A percentile compares a stretch with the other conserved stretches of the same genome.
Evolutionary conservation across 2,888 invertebrate genomes (phyloP).

Genomic region (Xanthia togata): DNA sequence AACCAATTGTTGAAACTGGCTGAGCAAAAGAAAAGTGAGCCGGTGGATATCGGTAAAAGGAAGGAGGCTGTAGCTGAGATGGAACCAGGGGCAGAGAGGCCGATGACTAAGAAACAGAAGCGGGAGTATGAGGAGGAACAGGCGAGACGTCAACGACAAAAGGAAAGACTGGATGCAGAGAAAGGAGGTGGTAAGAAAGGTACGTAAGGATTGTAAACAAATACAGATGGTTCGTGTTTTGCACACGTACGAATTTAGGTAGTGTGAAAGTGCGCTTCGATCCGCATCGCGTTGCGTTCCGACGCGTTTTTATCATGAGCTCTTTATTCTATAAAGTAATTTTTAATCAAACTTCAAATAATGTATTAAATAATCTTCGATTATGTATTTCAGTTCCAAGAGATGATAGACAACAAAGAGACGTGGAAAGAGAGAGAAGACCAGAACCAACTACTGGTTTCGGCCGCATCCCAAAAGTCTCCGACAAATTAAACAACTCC

Average conservation of each 20-base stretch:
- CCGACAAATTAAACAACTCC: conserved; percentile 75
- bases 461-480: conserved; percentile 90
- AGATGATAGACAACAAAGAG: conserved; percentile 72
- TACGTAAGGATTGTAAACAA: conserved; percentile 55
- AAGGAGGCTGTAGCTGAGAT: conserved; percentile 83
- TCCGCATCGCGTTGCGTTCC: background rate
- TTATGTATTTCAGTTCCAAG: conserved; percentile 74
- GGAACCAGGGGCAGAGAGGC: conserved; percentile 91
- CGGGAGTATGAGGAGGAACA: conserved; percentile 93
- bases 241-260: too few species aligned
- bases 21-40: conserved; percentile 95
- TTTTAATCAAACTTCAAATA: background rate
- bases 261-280: background rate
- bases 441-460: conserved; percentile 76
- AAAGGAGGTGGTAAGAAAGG: conserved; percentile 76
- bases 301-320: background rate
- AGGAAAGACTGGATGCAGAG: conserved; percentile 83
- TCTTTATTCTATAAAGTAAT: background rate
- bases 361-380: conserved; percentile 20
- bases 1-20: conserved; percentile 94
- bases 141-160: conserved; percentile 90
- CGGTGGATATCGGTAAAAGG: conserved; percentile 88
- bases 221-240: background rate
- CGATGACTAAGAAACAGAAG: conserved; percentile 95
- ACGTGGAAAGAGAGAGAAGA: conserved; percentile 80